Percentiles rank a stretch among this genome's conserved stretches.
Conservation (phyloP, 2,888 invertebrate species). For the Microplitis manilae region DNA sequence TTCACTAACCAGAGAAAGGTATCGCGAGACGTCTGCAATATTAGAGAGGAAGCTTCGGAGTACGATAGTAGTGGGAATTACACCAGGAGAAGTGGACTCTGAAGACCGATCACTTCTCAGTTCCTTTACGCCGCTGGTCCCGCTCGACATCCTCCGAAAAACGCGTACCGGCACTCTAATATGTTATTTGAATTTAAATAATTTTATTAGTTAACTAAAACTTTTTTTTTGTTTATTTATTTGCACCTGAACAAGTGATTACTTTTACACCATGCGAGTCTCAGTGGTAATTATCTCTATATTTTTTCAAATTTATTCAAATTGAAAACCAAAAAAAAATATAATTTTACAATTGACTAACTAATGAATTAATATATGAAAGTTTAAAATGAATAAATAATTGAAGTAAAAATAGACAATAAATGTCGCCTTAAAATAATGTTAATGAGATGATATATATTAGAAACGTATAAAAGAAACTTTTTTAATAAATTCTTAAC, state of each 20-base stretch:
- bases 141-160: constrained; percentile 57
- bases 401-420: not conserved
- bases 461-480: constrained; percentile 20
- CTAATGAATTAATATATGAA: too few relatives aligned
- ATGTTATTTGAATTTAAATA: constrained; percentile 55
- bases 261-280: not conserved
- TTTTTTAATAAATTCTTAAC: constrained; percentile 24
- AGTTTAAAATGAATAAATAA: not conserved
- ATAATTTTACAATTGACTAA: too few relatives aligned
- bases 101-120: constrained; percentile 65
- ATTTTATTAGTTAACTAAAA: constrained; percentile 19
- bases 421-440: not conserved
- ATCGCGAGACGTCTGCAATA: constrained; percentile 55
- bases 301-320: not conserved
- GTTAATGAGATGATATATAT: constrained; percentile 9
- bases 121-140: constrained; percentile 62
- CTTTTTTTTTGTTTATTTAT: constrained; percentile 19
- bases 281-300: not conserved
- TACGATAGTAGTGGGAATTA: constrained; percentile 53
- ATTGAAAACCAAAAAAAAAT: not conserved
- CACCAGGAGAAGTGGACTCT: constrained; percentile 58
- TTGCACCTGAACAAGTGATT: not conserved
- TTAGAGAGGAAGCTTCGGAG: constrained; percentile 67
- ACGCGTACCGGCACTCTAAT: constrained; percentile 52
- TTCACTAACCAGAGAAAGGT: constrained; percentile 45